Evolutionary conservation across 2,797 vertebrate genomes (phyloP).

Genomic region (Coendou prehensilis): DNA sequence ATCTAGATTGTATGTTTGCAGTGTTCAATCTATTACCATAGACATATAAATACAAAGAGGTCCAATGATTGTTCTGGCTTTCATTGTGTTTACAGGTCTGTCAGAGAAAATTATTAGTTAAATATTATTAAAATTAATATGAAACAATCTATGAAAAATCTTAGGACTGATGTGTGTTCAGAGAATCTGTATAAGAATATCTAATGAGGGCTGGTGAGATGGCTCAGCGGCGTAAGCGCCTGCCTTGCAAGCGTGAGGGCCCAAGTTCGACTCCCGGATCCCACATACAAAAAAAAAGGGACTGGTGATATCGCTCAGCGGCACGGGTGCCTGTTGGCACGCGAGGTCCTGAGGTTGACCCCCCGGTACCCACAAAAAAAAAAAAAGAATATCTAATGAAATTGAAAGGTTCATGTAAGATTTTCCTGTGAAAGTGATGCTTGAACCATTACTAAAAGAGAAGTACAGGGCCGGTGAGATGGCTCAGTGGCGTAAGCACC

Average conservation of each 20-base stretch:
- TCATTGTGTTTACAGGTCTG: background rate
- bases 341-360: no score
- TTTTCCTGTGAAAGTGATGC: background rate
- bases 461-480: no score
- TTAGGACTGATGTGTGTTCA: background rate
- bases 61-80: background rate
- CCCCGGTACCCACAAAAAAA: no score
- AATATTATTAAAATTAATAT: background rate
- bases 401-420: background rate
- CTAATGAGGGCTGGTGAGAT: no score
- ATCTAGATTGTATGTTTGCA: background rate
- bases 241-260: no score
- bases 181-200: background rate
- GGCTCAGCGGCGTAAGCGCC: no score
- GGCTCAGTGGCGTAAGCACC: no score
- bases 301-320: no score
- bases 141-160: background rate
- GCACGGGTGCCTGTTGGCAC: no score
- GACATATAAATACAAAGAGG: background rate
- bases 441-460: background rate
- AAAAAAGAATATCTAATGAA: background rate
- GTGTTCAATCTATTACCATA: background rate
- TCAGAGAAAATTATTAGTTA: background rate
- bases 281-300: no score
- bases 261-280: no score